Conservation (phyloP, 2,888 invertebrate genomes). For the Griposia aprilina region DNA sequence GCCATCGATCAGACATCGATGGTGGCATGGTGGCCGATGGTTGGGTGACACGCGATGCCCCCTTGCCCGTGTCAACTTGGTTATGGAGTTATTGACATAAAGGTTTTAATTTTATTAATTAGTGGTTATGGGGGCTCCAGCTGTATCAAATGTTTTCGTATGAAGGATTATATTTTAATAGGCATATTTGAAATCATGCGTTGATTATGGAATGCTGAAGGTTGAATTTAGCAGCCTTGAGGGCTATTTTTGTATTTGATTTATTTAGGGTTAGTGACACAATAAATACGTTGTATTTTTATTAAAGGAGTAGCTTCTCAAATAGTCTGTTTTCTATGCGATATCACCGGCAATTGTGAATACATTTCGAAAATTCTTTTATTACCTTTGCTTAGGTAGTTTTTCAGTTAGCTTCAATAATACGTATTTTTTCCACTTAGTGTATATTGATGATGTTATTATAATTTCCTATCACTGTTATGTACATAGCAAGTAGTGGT, state of each 20-base stretch:
- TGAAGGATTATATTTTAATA: neutral
- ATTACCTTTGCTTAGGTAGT: no score
- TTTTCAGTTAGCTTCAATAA: no score
- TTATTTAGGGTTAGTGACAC: neutral
- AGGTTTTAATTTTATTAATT: slow-evolving; percentile 1
- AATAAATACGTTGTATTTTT: neutral
- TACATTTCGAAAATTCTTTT: no score
- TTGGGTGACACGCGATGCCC: slow-evolving; percentile 57
- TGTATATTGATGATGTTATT: no score
- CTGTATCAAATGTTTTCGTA: neutral
- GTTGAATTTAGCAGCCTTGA: no score
- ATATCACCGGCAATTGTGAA: no score
- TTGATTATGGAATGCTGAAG: neutral
- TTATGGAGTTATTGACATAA: slow-evolving; percentile 23
- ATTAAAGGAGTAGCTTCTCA: no score
- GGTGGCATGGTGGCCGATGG: slow-evolving; percentile 35
- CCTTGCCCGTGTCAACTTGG: slow-evolving; percentile 41
- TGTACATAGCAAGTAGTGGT: no score
- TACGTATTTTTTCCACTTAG: no score
- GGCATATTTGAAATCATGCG: neutral
- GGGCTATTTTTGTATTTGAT: neutral
- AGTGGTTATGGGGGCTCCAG: neutral
- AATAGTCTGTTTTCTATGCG: no score
- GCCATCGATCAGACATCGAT: slow-evolving; percentile 59
- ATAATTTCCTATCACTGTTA: no score